A percentile compares a stretch with the other conserved stretches of the same genome.
Conservation (phyloP, 2,113 vertebrate species). For the Megatriorchis doriae region DNA sequence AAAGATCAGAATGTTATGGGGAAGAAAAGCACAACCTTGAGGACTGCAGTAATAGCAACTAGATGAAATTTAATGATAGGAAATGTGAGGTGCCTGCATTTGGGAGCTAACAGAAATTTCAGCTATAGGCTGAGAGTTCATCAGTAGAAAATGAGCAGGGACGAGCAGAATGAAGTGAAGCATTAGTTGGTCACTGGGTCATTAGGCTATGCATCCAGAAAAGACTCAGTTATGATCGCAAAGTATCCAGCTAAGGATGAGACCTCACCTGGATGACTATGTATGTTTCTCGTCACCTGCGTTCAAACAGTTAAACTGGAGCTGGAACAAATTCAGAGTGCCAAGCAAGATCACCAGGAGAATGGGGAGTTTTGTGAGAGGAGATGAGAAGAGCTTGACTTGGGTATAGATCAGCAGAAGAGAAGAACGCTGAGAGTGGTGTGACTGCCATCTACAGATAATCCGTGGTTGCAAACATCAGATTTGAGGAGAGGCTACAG, state of each 20-base stretch:
- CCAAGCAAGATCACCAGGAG: neutral
- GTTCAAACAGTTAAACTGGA: neutral
- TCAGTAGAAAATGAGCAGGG: neutral
- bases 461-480: neutral
- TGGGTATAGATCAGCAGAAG: neutral
- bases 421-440: neutral
- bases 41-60: neutral
- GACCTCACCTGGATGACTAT: neutral
- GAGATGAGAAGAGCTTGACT: neutral
- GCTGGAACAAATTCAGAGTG: neutral
- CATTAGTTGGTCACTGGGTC: neutral
- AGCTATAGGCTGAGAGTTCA: neutral
- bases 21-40: slow-evolving; percentile 6
- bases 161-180: neutral
- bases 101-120: neutral
- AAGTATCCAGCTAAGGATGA: neutral
- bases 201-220: neutral
- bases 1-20: neutral
- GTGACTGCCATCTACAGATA: slow-evolving; percentile 63
- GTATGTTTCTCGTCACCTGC: neutral
- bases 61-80: slow-evolving; percentile 8
- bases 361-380: neutral
- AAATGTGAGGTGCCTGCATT: neutral
- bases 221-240: neutral
- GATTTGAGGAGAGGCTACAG: neutral